Evolutionary conservation across 2,888 invertebrate genomes (phyloP).

Genomic region (Oscheius sp.): DNA sequence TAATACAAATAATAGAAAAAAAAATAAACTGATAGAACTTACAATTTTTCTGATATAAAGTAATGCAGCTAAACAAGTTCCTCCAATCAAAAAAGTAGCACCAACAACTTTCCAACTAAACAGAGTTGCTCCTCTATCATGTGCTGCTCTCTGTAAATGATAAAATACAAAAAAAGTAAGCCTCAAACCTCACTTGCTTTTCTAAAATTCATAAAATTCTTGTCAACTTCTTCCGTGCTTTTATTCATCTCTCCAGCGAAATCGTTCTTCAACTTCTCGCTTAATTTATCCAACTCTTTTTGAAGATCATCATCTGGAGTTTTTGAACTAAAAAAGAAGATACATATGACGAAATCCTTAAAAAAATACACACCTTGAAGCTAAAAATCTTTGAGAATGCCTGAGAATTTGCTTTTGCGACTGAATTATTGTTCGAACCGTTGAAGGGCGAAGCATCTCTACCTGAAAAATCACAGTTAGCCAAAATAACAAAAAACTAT

Average conservation of each 20-base stretch:
- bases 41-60: conserved; percentile 59
- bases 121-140: conserved; percentile 50
- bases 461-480: neutral
- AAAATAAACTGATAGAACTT: neutral
- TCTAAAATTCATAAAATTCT: conserved; percentile 65
- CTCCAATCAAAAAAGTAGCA: conserved; percentile 53
- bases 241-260: conserved; percentile 26
- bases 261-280: conserved; percentile 47
- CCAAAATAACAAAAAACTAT: too few relatives aligned
- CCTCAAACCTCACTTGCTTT: conserved; percentile 48
- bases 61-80: conserved; percentile 52
- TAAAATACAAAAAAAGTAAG: neutral
- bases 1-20: neutral
- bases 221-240: conserved; percentile 38
- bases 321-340: conserved; percentile 16
- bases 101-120: conserved; percentile 61
- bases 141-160: conserved; percentile 38
- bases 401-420: too few relatives aligned
- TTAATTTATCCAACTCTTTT: conserved; percentile 50
- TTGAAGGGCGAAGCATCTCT: neutral
- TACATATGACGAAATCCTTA: neutral
- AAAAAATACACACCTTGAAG: neutral
- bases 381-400: neutral
- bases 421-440: neutral
- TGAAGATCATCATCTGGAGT: conserved; percentile 35